A percentile compares a stretch with the other conserved stretches of the same genome.
phyloP scores from a whole-genome alignment of 2,797 vertebrate genomes.

The Argya squamiceps region DNA sequence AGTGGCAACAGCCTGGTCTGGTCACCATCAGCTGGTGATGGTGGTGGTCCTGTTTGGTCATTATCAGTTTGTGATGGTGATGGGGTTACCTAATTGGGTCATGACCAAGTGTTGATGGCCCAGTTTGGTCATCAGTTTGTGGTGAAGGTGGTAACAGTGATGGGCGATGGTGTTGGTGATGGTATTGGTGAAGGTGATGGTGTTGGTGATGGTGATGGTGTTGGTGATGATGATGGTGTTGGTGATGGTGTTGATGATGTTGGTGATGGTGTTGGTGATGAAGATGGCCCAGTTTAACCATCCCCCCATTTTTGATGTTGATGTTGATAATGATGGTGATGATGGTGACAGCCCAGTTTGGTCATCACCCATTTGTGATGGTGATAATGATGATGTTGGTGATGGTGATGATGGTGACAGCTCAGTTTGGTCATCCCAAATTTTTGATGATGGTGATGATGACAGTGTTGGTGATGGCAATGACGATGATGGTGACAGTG shows the following conservation, averaged over 20 bases:
- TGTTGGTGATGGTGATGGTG: no score
- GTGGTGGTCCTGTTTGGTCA: no score
- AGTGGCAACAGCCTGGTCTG: neutral
- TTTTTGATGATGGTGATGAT: fast-evolving
- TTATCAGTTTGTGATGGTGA: fast-evolving
- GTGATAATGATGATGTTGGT: fast-evolving
- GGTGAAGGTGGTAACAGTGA: neutral
- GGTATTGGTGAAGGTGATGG: no score
- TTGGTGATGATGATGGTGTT: neutral
- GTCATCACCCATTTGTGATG: neutral
- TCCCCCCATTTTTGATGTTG: neutral
- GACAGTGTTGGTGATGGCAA: no score
- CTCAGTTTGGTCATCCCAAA: no score
- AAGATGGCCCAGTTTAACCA: neutral
- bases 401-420: neutral
- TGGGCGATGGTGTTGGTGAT: fast-evolving
- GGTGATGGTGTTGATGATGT: no score
- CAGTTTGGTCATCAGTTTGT: neutral
- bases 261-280: neutral
- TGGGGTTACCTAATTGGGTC: neutral
- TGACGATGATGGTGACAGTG: neutral
- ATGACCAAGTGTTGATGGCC: neutral
- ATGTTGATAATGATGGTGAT: neutral
- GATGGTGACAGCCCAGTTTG: neutral
- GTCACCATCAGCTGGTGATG: neutral